Conservation (phyloP, 2,797 vertebrate species). For the Cetoscarus ocellatus region DNA sequence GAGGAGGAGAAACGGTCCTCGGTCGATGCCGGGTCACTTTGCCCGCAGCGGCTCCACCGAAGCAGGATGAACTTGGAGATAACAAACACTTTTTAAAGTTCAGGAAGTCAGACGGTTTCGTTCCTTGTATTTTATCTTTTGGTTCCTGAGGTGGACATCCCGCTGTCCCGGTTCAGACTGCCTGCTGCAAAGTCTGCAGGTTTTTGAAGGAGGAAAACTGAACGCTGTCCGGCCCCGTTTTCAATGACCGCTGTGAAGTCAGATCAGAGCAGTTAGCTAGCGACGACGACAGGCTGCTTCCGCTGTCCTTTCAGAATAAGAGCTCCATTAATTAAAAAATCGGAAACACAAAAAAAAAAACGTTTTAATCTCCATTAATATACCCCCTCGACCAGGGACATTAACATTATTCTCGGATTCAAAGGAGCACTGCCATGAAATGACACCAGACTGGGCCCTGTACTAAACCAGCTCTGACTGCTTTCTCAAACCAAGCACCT, state of each 20-base stretch:
- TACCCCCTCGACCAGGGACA: too few relatives aligned
- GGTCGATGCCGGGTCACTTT: conserved; percentile 21
- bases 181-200: conserved; percentile 53
- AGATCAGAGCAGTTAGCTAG: background rate
- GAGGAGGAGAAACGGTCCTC: background rate
- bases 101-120: background rate
- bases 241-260: conserved; percentile 22
- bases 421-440: too few relatives aligned
- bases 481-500: too few relatives aligned
- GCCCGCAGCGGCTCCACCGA: conserved; percentile 24
- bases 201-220: conserved; percentile 78
- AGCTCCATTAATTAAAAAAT: too few relatives aligned
- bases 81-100: conserved; percentile 23
- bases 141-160: background rate
- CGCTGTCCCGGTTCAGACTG: conserved; percentile 52
- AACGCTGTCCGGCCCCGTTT: conserved; percentile 72
- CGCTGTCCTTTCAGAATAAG: conserved; percentile 19
- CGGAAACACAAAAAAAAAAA: too few relatives aligned
- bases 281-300: background rate
- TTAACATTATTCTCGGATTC: too few relatives aligned
- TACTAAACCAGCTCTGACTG: too few relatives aligned
- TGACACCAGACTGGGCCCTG: too few relatives aligned
- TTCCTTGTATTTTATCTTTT: background rate
- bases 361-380: too few relatives aligned
- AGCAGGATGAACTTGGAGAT: background rate